Conservation (phyloP, 2,113 vertebrate genomes). For the Odocoileus hemionus region DNA sequence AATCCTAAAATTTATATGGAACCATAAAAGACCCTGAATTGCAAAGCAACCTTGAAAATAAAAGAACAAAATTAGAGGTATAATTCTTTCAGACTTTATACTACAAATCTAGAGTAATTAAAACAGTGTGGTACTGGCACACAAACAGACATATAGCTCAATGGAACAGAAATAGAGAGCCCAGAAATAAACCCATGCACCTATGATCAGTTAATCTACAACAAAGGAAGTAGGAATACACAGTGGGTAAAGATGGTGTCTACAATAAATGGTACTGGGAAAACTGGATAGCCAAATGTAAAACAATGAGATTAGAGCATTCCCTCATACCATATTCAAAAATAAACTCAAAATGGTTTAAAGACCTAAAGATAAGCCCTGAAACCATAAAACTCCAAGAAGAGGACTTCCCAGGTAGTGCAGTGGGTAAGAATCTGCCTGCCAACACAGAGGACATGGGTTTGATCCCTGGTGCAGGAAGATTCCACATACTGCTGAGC, state of each 20-base stretch:
- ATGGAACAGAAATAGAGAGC: background rate
- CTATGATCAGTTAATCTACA: background rate
- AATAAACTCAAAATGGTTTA: background rate
- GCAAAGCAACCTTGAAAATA: background rate
- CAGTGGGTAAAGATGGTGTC: background rate
- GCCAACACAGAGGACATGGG: background rate
- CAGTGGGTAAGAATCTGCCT: background rate
- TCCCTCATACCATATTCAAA: background rate
- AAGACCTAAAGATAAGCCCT: background rate
- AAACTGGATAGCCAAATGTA: background rate
- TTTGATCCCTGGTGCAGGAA: background rate
- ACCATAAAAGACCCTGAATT: background rate
- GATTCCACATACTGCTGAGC: background rate
- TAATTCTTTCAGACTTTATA: background rate
- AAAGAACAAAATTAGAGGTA: background rate
- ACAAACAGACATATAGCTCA: background rate
- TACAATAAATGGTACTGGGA: background rate
- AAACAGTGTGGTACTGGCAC: background rate
- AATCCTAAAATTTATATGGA: background rate
- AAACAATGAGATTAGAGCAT: background rate
- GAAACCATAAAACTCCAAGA: background rate
- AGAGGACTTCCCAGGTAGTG: background rate
- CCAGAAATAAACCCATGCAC: background rate
- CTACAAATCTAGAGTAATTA: background rate
- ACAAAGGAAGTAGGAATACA: background rate